Evolutionary conservation across 2,797 vertebrate genomes (phyloP).

Genomic region (Alcedo atthis): DNA sequence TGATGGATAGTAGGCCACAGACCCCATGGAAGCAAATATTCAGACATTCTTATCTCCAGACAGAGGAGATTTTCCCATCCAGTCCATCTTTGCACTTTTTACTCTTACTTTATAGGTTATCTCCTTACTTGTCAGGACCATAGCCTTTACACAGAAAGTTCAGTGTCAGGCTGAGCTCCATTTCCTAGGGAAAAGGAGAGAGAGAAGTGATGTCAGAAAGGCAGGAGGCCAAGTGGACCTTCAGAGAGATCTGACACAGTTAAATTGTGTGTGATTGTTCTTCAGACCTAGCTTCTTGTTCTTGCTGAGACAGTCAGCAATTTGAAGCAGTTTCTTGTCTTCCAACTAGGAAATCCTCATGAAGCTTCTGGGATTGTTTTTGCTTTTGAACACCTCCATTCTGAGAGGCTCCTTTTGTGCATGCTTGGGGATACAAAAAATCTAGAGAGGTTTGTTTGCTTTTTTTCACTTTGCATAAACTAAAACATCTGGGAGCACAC

Average conservation of each 20-base stretch:
- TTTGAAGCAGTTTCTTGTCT: neutral
- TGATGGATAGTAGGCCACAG: neutral
- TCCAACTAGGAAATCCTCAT: constrained; percentile 19
- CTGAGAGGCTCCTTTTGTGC: neutral
- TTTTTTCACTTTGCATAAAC: neutral
- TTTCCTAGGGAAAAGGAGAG: neutral
- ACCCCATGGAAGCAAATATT: neutral
- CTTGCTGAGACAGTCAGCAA: neutral
- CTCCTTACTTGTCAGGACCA: neutral
- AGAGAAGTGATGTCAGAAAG: neutral
- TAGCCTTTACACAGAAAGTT: neutral
- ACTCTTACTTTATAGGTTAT: neutral
- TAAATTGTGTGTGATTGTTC: constrained; percentile 18
- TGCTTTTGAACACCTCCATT: neutral
- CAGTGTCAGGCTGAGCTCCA: neutral
- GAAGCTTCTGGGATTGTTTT: neutral
- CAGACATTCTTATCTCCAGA: neutral
- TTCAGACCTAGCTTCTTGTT: neutral
- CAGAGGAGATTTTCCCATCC: neutral
- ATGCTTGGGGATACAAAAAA: neutral
- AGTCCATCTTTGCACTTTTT: neutral
- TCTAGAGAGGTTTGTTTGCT: neutral
- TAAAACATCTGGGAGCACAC: neutral
- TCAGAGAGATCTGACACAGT: constrained; percentile 7
- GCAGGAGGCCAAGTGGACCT: neutral